Evolutionary conservation across 2,797 vertebrate genomes (phyloP).

Genomic region (Muscicapa striata): DNA sequence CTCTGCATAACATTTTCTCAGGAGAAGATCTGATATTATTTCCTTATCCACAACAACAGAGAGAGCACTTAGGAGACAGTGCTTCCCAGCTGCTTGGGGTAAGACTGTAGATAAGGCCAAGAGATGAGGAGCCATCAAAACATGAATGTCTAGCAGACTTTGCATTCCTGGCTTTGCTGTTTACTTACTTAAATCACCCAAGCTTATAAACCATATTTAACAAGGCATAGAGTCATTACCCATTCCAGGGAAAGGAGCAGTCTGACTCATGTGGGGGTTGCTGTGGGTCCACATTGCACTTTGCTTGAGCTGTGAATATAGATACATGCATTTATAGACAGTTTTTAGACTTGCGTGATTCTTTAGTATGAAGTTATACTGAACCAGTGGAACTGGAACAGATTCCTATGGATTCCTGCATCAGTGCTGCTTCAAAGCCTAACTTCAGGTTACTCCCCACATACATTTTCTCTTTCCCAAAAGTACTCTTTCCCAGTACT

Average conservation of each 20-base stretch:
- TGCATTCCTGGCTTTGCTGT: constrained; percentile 74
- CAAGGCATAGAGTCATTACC: background rate
- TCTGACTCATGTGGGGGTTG: background rate
- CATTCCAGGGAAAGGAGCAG: background rate
- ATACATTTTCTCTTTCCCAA: fast-evolving
- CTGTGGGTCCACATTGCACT: fast-evolving
- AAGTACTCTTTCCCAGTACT: too few relatives aligned
- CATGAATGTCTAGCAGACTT: constrained; percentile 72
- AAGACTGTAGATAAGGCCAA: constrained; percentile 78
- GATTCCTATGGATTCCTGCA: background rate
- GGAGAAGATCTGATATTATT: constrained; percentile 54
- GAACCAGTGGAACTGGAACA: background rate
- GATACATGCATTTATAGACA: background rate
- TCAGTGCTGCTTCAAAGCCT: background rate
- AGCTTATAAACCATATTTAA: background rate
- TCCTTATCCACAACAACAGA: constrained; percentile 12
- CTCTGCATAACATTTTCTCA: constrained; percentile 10
- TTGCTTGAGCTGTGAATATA: background rate
- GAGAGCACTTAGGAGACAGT: constrained; percentile 44
- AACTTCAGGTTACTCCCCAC: background rate
- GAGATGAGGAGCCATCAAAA: constrained; percentile 77
- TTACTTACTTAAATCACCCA: constrained; percentile 50
- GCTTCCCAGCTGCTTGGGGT: constrained; percentile 50
- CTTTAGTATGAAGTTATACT: background rate
- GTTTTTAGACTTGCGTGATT: background rate